A percentile compares a stretch with the other conserved stretches of the same genome.
Evolutionary conservation across 2,113 vertebrate genomes (phyloP).

Genomic region (Spea bombifrons): DNA sequence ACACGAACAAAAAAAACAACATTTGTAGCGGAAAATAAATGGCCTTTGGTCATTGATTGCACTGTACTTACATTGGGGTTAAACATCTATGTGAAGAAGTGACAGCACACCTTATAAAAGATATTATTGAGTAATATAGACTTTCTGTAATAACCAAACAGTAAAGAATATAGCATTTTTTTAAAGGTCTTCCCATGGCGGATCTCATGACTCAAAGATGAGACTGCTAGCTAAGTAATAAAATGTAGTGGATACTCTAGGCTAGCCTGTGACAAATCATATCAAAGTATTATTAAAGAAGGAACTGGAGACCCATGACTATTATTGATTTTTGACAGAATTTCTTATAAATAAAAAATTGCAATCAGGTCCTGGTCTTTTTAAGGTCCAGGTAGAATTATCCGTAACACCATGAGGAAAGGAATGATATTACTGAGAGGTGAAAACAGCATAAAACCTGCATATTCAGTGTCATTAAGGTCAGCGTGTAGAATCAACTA

Average conservation of each 20-base stretch:
- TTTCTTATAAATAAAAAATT: conserved; percentile 85
- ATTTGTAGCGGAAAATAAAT: conserved; percentile 72
- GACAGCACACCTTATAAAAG: conserved; percentile 79
- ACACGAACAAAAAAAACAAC: conserved; percentile 74
- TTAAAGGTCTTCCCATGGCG: conserved; percentile 81
- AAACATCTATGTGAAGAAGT: conserved; percentile 79
- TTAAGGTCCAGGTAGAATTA: conserved; percentile 75
- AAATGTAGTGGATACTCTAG: conserved; percentile 79
- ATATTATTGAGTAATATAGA: conserved; percentile 83
- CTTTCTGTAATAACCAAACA: conserved; percentile 84
- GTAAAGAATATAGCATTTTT: conserved; percentile 78
- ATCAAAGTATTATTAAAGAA: conserved; percentile 94
- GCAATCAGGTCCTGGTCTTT: conserved; percentile 80
- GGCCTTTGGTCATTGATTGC: conserved; percentile 70
- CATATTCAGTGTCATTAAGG: conserved; percentile 61
- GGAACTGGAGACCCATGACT: conserved; percentile 83
- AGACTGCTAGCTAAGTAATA: conserved; percentile 87
- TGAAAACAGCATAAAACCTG: conserved; percentile 59
- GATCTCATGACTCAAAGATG: conserved; percentile 85
- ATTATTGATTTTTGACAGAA: conserved; percentile 92
- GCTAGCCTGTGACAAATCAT: conserved; percentile 89
- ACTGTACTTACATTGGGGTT: conserved; percentile 75
- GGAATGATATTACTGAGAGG: conserved; percentile 71
- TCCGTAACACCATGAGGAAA: conserved; percentile 70
- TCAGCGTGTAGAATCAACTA: conserved; percentile 66